Base-by-base conservation (phyloP, 2,888 invertebrate species). In the Andrena hattorfiana region DNA sequence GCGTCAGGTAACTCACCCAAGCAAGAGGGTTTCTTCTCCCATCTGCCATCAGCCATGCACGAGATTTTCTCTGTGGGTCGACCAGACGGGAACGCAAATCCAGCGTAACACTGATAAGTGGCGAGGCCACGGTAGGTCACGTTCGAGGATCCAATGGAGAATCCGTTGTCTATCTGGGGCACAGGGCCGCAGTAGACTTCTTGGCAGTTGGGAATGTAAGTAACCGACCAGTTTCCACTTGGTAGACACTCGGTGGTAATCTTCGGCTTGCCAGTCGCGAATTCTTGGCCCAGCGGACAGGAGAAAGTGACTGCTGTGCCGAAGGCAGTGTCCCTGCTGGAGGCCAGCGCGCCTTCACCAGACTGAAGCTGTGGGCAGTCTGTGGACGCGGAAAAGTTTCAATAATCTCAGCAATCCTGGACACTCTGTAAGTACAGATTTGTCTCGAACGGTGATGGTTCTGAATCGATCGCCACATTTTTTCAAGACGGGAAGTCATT, bases 151-250 rank as follows among this genome's bases (percentile, higher is more conserved):
- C 98, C 98, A 93, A 98, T 98, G 2, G 99, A 99, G 94, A 99
- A 99, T 66, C 99, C 99, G 93, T 99, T 99, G 92, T 98, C 98
- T 85, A 99, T 99, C 95, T 99, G 99, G 74, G 99, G 99, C 66
- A 99, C 99, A 30, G 99, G 99, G 74, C 99, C 99, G 94, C 99
- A 99, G 94, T 99, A 99, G 28, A 98, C 98, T 96, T 98, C 98
- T 96, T 98, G 98, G 93, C 98, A 98, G 93, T 97, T 97, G 13
- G 98, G 98, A 92, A 98, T 98, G 94, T 98, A 98, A 76, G 97
- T 97, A 32, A 97, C 96, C 54, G 98, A 98, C 98, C 98, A 99
- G 93, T 97, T 97, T 87, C 98, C 98, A 89, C 98, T 97, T 86
- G 97, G 97, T 92, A 97, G 94, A 94, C 98, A 99, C 94, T 97